These are phyloP conservation scores for Catalaphyllia jardinei DNA, from an alignment of 64 coral and sea anemone genomes.

Conservation along the genomic window DNA sequence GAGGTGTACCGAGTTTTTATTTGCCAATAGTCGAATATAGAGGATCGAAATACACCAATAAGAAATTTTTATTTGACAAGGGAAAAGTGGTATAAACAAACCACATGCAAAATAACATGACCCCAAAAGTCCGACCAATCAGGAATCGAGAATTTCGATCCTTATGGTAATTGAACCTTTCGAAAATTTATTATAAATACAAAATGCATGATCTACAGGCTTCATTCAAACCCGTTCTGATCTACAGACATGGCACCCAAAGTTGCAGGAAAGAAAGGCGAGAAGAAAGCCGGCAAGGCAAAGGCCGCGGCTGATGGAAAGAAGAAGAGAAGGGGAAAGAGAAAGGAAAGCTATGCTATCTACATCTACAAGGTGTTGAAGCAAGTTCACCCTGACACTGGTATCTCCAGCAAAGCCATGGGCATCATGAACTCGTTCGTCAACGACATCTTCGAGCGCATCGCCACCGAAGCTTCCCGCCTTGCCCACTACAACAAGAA, in stretches of 20 bases:
- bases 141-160: too few relatives aligned
- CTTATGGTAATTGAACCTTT: too few relatives aligned
- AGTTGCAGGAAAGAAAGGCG: conserved; percentile 56
- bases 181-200: too few relatives aligned
- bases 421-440: conserved; percentile 75
- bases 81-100: too few relatives aligned
- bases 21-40: too few relatives aligned
- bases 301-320: conserved; percentile 17
- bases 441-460: conserved; percentile 81
- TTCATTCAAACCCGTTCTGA: too few relatives aligned
- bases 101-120: too few relatives aligned
- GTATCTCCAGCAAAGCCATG: conserved; percentile 74
- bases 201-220: too few relatives aligned
- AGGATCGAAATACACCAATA: too few relatives aligned
- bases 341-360: conserved; percentile 66
- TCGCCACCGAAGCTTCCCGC: conserved; percentile 54
- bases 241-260: background rate
- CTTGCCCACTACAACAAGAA: conserved; percentile 69
- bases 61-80: too few relatives aligned
- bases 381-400: conserved; percentile 45
- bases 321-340: conserved; percentile 30
- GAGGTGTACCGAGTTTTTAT: too few relatives aligned
- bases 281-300: conserved; percentile 43
- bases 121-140: too few relatives aligned
- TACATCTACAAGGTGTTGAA: conserved; percentile 68